Conservation (phyloP, 2,888 invertebrate genomes). For the Lordiphosa andalusiaca region DNA sequence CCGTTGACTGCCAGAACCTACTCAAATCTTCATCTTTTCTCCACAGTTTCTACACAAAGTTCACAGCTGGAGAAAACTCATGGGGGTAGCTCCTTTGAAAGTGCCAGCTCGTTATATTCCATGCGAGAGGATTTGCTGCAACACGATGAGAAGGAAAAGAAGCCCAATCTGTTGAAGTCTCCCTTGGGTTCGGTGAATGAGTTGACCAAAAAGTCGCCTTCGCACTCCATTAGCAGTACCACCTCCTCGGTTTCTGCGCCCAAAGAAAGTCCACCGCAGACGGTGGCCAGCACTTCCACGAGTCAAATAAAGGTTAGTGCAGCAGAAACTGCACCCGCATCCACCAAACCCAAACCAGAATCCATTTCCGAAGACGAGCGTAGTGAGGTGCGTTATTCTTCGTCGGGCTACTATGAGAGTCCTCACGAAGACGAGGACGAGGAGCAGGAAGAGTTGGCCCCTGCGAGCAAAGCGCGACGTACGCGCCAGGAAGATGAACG, state of each 20-base stretch:
- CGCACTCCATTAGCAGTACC: conserved; percentile 83
- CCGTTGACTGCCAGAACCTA: not conserved
- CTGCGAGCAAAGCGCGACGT: conserved; percentile 63
- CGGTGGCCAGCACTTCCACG: conserved; percentile 30
- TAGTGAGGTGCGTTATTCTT: conserved; percentile 85
- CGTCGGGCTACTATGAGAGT: conserved; percentile 88
- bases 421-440: conserved; percentile 84
- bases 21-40: too few relatives aligned
- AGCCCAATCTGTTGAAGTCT: conserved; percentile 44
- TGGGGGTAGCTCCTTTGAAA: conserved; percentile 93
- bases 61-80: conserved; percentile 83
- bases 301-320: conserved; percentile 33
- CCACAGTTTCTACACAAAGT: conserved; percentile 78
- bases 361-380: conserved; percentile 86
- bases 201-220: conserved; percentile 78
- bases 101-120: conserved; percentile 90
- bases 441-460: conserved; percentile 41
- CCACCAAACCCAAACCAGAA: conserved; percentile 80
- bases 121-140: conserved; percentile 87
- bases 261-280: conserved; percentile 51
- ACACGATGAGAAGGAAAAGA: conserved; percentile 55
- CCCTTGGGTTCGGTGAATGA: conserved; percentile 49
- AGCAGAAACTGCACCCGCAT: conserved; percentile 15
- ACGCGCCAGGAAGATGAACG: conserved; percentile 87
- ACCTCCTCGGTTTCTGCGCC: conserved; percentile 81